Conservation (phyloP, 64 coral and sea anemone genomes). For the Porites lutea region DNA sequence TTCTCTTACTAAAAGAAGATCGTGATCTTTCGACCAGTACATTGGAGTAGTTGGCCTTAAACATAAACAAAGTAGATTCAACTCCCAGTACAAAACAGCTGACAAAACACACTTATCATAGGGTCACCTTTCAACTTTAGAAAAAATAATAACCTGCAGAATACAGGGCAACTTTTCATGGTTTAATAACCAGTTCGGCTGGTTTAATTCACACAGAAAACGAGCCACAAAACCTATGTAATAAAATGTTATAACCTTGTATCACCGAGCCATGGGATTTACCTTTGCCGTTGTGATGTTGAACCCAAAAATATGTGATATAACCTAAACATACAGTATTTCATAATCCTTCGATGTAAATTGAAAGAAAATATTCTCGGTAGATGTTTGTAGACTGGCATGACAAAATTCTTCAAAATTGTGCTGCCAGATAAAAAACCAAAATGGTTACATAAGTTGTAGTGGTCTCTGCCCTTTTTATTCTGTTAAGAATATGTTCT, state of each 20-base stretch:
- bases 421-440: constrained; percentile 5
- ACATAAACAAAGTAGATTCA: constrained; percentile 1
- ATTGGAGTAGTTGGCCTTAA: no score
- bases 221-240: background rate
- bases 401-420: constrained; percentile 10
- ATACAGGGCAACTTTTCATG: constrained; percentile 14
- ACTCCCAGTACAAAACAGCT: background rate
- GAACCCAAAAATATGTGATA: constrained; percentile 3
- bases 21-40: no score
- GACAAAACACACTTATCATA: constrained; percentile 18
- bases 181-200: constrained; percentile 25
- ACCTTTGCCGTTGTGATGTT: constrained; percentile 5
- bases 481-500: background rate
- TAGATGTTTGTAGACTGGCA: background rate
- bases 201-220: background rate
- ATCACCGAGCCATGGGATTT: background rate
- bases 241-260: constrained; percentile 10
- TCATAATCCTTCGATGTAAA: constrained; percentile 18
- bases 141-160: constrained; percentile 19
- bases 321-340: constrained; percentile 18
- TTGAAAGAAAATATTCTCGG: constrained; percentile 18
- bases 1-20: no score
- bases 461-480: no score
- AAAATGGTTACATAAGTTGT: background rate
- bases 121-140: constrained; percentile 13